Evolutionary conservation across 1,140 invertebrate genomes (phyloP).

Genomic region (Ganaspis sp.): DNA sequence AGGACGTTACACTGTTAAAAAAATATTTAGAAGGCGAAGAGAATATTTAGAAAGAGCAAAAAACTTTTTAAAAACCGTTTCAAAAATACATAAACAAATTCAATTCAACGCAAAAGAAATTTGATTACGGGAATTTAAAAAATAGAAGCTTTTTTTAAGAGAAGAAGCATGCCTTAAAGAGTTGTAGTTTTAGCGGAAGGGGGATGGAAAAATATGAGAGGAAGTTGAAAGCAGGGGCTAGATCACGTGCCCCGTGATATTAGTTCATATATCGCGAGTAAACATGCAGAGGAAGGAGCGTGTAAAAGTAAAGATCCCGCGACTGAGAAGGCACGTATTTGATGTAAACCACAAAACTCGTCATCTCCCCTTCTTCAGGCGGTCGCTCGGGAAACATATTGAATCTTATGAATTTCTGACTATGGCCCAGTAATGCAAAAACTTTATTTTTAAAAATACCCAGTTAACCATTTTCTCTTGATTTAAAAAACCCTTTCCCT

Average conservation of each 20-base stretch:
- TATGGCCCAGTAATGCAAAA: conserved; percentile 59
- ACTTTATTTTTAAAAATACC: conserved; percentile 69
- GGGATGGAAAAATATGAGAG: not conserved
- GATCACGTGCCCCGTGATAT: conserved; percentile 56
- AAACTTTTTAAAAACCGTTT: no score
- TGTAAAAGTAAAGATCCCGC: conserved; percentile 54
- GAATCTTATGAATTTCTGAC: conserved; percentile 72
- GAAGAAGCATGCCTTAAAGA: not conserved
- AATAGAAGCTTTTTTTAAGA: no score
- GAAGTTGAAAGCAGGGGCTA: not conserved
- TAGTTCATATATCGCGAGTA: conserved; percentile 60
- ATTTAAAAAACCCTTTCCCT: not conserved
- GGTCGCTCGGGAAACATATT: conserved; percentile 68
- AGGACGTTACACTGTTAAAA: no score
- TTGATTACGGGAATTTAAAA: no score
- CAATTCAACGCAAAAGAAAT: no score
- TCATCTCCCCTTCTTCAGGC: conserved; percentile 40
- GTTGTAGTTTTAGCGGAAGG: not conserved
- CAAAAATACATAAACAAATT: no score
- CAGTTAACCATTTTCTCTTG: not conserved
- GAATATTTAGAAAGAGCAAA: no score
- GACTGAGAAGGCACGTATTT: conserved; percentile 58
- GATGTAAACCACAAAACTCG: conserved; percentile 58
- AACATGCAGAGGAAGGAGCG: conserved; percentile 55
- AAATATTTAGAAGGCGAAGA: no score